These are phyloP conservation scores for Ciconia maguari DNA, from an alignment of 2,113 vertebrate genomes.

Conservation along the genomic window DNA sequence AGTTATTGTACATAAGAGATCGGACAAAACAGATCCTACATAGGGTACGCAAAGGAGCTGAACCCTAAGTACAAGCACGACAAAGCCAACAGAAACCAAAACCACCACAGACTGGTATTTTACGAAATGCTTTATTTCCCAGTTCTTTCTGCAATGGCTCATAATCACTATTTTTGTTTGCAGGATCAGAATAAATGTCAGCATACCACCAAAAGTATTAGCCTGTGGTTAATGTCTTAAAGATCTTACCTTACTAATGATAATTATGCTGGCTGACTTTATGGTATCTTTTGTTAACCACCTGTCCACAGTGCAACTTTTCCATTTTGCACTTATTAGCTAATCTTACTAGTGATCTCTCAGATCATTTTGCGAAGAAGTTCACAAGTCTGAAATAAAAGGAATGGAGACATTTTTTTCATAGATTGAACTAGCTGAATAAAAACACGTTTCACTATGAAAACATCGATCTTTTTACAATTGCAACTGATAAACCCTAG, in stretches of 20 bases:
- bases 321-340: conserved; percentile 60
- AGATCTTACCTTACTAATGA: conserved; percentile 65
- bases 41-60: neutral
- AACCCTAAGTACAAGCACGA: neutral
- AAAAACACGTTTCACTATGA: neutral
- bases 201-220: neutral
- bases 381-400: conserved; percentile 57
- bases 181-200: neutral
- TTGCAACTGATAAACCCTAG: neutral
- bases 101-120: neutral
- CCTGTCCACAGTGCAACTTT: conserved; percentile 59
- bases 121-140: neutral
- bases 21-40: neutral
- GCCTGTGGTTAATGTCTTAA: neutral
- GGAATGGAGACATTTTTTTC: neutral
- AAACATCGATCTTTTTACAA: neutral
- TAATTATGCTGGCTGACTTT: conserved; percentile 53
- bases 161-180: neutral
- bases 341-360: conserved; percentile 59
- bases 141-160: neutral
- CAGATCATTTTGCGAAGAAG: conserved; percentile 55
- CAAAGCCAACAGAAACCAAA: conserved; percentile 6
- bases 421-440: neutral
- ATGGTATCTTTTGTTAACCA: conserved; percentile 60
- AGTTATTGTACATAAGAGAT: neutral